These are phyloP conservation scores for Hydrolagus colliei DNA, from an alignment of 2,797 vertebrate genomes.

Conservation along the genomic window DNA sequence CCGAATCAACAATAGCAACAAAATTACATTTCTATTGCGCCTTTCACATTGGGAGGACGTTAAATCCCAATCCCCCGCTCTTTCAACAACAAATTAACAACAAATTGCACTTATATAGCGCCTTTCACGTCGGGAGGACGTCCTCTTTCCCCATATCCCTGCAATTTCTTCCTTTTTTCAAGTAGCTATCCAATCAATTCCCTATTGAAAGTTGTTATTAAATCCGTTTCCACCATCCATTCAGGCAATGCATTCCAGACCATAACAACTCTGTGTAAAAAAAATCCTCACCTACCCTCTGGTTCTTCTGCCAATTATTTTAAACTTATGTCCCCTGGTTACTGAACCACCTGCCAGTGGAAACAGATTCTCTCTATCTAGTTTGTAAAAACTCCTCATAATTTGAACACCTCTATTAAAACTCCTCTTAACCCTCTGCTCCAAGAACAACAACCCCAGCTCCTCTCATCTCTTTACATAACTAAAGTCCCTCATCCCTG, in stretches of 20 bases:
- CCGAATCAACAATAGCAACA: too few species aligned
- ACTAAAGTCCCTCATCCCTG: too few species aligned
- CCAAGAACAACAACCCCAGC: too few species aligned
- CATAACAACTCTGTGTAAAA: not conserved
- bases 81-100: too few species aligned
- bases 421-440: not conserved
- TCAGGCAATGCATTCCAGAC: not conserved
- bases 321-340: not conserved
- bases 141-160: not conserved
- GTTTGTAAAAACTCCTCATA: not conserved
- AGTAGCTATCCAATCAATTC: not conserved
- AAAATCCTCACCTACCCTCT: not conserved
- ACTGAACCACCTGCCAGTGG: not conserved
- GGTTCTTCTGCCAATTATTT: not conserved
- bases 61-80: not conserved
- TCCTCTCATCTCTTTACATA: too few species aligned
- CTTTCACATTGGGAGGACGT: too few species aligned
- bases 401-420: not conserved
- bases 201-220: not conserved
- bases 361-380: too few species aligned
- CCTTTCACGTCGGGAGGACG: too few species aligned
- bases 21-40: too few species aligned
- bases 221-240: not conserved
- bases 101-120: too few species aligned
- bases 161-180: not conserved